Conservation (phyloP, 2,888 invertebrate genomes). For the Podotricha telesiphe region DNA sequence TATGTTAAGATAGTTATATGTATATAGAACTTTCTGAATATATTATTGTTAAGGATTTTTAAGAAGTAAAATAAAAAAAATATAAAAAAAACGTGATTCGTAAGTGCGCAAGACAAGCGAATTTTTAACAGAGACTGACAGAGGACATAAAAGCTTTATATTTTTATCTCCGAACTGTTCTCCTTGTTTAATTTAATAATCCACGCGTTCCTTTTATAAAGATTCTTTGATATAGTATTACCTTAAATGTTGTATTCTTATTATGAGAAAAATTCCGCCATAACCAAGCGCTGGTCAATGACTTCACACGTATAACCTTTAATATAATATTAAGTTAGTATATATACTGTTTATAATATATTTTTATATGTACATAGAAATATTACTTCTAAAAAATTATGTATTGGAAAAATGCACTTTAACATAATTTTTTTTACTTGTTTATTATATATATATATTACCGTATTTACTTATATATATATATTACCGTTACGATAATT, state of each 20-base stretch:
- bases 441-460: too few relatives aligned
- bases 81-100: conserved; percentile 4
- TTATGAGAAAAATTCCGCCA: neutral
- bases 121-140: conserved; percentile 16
- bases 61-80: conserved; percentile 6
- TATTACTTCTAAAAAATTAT: too few relatives aligned
- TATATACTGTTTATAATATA: too few relatives aligned
- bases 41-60: neutral
- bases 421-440: too few relatives aligned
- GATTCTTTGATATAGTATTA: conserved; percentile 2
- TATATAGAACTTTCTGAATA: neutral
- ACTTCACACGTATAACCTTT: neutral
- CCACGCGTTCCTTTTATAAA: neutral
- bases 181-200: conserved; percentile 11
- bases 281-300: neutral
- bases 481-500: too few relatives aligned
- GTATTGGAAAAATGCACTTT: too few relatives aligned
- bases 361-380: too few relatives aligned
- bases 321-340: too few relatives aligned
- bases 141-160: conserved; percentile 17
- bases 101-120: conserved; percentile 4
- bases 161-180: conserved; percentile 6
- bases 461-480: too few relatives aligned
- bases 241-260: conserved; percentile 4
- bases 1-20: too few relatives aligned